A percentile compares a stretch with the other conserved stretches of the same genome.
Evolutionary conservation across 2,113 vertebrate genomes (phyloP).

Genomic region (Prunella fulvescens): DNA sequence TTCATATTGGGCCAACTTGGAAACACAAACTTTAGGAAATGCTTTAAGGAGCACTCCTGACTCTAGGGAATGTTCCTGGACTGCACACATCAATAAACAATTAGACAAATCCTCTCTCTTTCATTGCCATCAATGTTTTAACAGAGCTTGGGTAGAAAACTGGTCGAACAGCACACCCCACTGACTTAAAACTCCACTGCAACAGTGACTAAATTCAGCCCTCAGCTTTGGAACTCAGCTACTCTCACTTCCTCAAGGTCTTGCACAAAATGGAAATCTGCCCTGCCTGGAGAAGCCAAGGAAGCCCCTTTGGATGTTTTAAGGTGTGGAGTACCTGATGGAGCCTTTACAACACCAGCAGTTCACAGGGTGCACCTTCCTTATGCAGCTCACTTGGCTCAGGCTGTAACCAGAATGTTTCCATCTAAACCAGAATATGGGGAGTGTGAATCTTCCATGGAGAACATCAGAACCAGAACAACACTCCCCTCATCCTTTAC

Average conservation of each 20-base stretch:
- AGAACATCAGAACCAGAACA: not conserved
- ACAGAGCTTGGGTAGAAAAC: not conserved
- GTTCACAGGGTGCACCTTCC: not conserved
- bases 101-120: not conserved
- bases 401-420: not conserved
- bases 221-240: not conserved
- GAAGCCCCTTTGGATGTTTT: not conserved
- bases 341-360: not conserved
- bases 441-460: not conserved
- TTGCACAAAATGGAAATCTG: not conserved
- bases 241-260: not conserved
- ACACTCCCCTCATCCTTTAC: not conserved
- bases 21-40: not conserved
- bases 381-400: not conserved
- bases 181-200: not conserved
- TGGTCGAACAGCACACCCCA: conserved; percentile 32
- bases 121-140: not conserved
- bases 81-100: not conserved
- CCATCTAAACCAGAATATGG: not conserved
- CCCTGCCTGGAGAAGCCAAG: not conserved
- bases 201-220: not conserved
- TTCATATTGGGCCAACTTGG: not conserved
- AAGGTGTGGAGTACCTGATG: not conserved
- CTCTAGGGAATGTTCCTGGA: not conserved
- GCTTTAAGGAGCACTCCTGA: not conserved